These are phyloP conservation scores for Sandelia bainsii DNA, from an alignment of 2,797 vertebrate genomes.

Conservation along the genomic window DNA sequence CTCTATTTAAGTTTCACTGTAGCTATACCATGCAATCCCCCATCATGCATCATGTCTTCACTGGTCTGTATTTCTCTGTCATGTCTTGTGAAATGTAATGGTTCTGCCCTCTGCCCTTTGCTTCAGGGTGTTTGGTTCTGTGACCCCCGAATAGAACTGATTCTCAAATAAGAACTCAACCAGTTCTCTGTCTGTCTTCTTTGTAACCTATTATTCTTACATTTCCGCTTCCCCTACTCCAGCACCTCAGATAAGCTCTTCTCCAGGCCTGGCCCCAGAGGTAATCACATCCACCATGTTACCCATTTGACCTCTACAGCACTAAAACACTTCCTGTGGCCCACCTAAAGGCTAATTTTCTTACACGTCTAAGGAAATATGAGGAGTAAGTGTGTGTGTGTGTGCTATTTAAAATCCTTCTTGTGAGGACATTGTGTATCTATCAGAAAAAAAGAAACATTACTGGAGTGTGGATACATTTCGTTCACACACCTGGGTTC, in stretches of 20 bases:
- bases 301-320: slow-evolving; percentile 48
- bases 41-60: too few species aligned
- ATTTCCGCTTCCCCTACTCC: slow-evolving; percentile 20
- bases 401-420: neutral
- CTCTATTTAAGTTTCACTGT: too few species aligned
- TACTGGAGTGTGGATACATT: slow-evolving; percentile 28
- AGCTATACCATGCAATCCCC: too few species aligned
- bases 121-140: too few species aligned
- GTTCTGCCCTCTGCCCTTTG: too few species aligned
- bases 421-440: too few species aligned
- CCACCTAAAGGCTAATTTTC: slow-evolving; percentile 33
- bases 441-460: slow-evolving; percentile 33
- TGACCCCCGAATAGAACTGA: too few species aligned
- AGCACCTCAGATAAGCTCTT: slow-evolving; percentile 1
- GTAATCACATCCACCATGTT: slow-evolving; percentile 38
- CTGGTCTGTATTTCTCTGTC: too few species aligned
- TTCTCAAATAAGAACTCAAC: too few species aligned
- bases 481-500: slow-evolving; percentile 64
- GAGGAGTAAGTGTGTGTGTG: slow-evolving; percentile 8
- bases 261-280: slow-evolving; percentile 5
- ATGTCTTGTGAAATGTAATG: too few species aligned
- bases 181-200: slow-evolving; percentile 1
- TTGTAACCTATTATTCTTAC: slow-evolving; percentile 10
- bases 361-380: slow-evolving; percentile 56
- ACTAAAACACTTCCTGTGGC: slow-evolving; percentile 55